Evolutionary conservation across 2,113 vertebrate species (phyloP).

Genomic region (Melierax canorus): DNA sequence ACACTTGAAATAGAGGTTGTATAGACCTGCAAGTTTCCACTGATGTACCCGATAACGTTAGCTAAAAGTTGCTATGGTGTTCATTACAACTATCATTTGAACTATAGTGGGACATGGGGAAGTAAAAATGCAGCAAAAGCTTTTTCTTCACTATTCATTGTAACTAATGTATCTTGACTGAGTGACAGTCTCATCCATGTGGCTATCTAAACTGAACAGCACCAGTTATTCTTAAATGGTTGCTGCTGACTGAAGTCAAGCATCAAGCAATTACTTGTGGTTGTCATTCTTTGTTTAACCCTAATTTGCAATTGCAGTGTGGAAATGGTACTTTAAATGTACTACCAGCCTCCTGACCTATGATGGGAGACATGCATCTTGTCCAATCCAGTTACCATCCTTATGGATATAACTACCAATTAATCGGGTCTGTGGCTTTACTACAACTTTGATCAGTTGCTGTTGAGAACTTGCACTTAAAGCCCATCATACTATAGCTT

Average conservation of each 20-base stretch:
- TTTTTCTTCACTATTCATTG: neutral
- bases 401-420: neutral
- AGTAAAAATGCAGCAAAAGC: neutral
- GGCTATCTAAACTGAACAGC: neutral
- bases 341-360: neutral
- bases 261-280: neutral
- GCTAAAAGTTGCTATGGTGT: neutral
- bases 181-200: neutral
- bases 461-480: neutral
- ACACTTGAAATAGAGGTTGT: conserved; percentile 62
- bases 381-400: neutral
- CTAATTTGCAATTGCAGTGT: neutral
- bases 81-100: neutral
- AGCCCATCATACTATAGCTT: neutral
- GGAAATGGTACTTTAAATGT: neutral
- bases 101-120: neutral
- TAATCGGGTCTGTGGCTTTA: neutral
- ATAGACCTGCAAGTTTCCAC: neutral
- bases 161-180: neutral
- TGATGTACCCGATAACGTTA: neutral
- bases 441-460: neutral
- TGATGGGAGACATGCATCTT: neutral
- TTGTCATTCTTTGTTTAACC: neutral
- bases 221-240: neutral
- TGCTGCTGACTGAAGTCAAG: neutral